Evolutionary conservation across 2,797 vertebrate genomes (phyloP), one percentile per base, ranked within the genome.

Genomic region (Geotrypetes seraphini): DNA sequence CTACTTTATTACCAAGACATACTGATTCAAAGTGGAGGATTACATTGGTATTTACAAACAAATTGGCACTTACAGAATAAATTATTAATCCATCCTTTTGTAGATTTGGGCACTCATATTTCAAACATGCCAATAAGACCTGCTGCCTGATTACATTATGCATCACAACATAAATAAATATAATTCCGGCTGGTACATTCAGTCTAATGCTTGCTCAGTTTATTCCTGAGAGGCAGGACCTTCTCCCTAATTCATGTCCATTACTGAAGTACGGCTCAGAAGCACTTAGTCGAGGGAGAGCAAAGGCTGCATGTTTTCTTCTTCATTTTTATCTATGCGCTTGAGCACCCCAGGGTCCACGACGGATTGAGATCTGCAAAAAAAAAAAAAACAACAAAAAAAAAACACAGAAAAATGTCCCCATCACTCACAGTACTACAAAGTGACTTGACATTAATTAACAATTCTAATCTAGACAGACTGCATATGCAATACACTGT

Each of bases 41-140:
- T 64, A 79, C 43, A 82, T 57, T 71, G 45, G n/a, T 78, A 83
- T 86, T 83, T 90, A 86, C 84, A 91, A 79, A 78, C 67, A 75
- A 81, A 79, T 91, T 96, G 92, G 92, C 92, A 96, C 91, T 94
- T 95, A 86, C 76, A 95, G 88, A 91, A 88, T 81, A 84, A 79
- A 73, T 78, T 76, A 75, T 40, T 66, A 53, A 73, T 63, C 44
- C 25, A 41, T 64, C 56, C 3, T 24, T 61, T 59, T 60, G 47
- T 50, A 71, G 43, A 50, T 39, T 31, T 69, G 57, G 67, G 45
- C 43, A 67, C 53, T 57, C 63, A 54, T 50, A 44, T 58, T 67
- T 66, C 57, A 69, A 61, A 65, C 46, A 49, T 64, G 70, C 49
- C 34, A 60, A 57, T 44, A 63, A 72, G 57, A 57, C 37, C 58